Base-by-base conservation (phyloP, 2,888 invertebrate genomes). In the Orthonevra nobilis region DNA sequence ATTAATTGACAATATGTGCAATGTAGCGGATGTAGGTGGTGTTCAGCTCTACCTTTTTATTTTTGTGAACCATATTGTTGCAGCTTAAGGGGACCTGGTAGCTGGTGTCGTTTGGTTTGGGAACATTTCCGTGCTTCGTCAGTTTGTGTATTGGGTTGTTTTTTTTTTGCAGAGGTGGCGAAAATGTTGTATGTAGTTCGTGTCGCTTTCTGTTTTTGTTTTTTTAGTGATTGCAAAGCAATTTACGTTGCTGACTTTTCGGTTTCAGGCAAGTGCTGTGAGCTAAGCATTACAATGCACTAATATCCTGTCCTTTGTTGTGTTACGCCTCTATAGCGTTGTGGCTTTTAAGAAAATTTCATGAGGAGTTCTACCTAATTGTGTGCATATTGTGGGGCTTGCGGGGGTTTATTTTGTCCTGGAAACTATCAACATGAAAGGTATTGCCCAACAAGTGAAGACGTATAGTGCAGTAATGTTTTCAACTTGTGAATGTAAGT, bases 1-100 rank as follows among this genome's bases (percentile, higher is more conserved):
- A 77, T 77, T 77, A 63, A 77, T 64, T 64, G 64, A 42, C 56
- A 75, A 61, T 69, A 58, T 70, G 63, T 63, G 69, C 63, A 30
- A 66, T 64, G 66, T 54, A 61, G 38, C 32, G 69, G 32, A 42
- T 50, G 50, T 34, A 56, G 56, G 56, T 68, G 44, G n/a, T n/a
- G n/a, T n/a, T n/a, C n/a, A n/a, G n/a, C n/a, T n/a, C 23, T 36
- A 10, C 23, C 34, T 66, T 68, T 56, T n/a, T n/a, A n/a, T n/a
- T n/a, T n/a, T 32, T 46, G 48, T 50, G 38, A 4, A 23, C 23
- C 34, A 34, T 28, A 14, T 2, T 17, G 23, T 26, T 28, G 42
- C 9, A 44, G 34, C 10, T 28, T 19, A 23, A 50, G 32, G 20
- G 28, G 32, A 48, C n/a, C n/a, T n/a, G n/a, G n/a, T n/a, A n/a